phyloP scores from a whole-genome alignment of 1,140 invertebrate species.

The Heliconius himera region DNA sequence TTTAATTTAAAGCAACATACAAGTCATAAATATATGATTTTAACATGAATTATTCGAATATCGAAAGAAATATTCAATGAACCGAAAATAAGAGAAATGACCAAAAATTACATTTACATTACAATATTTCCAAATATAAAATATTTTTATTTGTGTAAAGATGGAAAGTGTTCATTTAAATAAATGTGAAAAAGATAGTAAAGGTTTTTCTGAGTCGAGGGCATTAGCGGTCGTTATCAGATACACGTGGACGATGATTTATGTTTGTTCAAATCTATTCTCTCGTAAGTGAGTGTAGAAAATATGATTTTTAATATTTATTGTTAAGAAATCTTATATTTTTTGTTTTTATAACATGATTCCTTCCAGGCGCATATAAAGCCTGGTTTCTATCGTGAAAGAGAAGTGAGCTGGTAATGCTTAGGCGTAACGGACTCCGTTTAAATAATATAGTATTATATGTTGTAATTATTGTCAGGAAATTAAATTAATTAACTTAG shows the following conservation, averaged over 20 bases:
- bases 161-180: slow-evolving; percentile 6
- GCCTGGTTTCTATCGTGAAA: no score
- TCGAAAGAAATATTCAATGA: background rate
- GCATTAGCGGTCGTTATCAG: slow-evolving; percentile 1
- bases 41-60: slow-evolving; percentile 1
- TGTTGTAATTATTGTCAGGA: no score
- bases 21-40: background rate
- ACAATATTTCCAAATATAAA: background rate
- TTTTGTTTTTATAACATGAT: no score
- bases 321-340: no score
- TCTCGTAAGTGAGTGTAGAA: background rate
- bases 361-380: no score
- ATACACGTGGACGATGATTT: slow-evolving; percentile 5
- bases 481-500: no score
- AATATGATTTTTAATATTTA: background rate
- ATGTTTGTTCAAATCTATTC: background rate
- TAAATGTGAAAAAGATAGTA: slow-evolving; percentile 4
- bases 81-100: no score
- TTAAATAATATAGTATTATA: no score
- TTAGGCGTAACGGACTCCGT: no score
- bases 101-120: no score
- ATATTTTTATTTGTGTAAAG: background rate
- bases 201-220: background rate
- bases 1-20: background rate
- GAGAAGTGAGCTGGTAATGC: no score